These are phyloP conservation scores for Lepidostoma basale DNA, from an alignment of 1,140 invertebrate species.

Conservation along the genomic window DNA sequence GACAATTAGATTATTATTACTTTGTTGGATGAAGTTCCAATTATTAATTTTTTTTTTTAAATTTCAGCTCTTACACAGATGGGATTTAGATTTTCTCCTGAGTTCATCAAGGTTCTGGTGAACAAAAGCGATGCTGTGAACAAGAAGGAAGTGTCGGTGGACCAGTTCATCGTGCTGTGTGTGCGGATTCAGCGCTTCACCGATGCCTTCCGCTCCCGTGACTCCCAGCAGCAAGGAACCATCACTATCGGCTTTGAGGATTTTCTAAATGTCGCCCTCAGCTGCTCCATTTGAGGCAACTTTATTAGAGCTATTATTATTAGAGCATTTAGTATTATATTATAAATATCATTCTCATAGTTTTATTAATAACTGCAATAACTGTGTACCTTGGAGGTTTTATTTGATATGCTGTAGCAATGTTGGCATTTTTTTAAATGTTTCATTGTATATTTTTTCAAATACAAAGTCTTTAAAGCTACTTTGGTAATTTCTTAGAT, in stretches of 20 bases:
- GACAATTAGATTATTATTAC: too few relatives aligned
- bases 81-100: slow-evolving; percentile 84
- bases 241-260: slow-evolving; percentile 87
- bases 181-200: slow-evolving; percentile 86
- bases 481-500: too few relatives aligned
- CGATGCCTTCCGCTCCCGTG: slow-evolving; percentile 79
- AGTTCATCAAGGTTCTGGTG: slow-evolving; percentile 77
- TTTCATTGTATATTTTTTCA: too few relatives aligned
- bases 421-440: too few relatives aligned
- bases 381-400: too few relatives aligned
- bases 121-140: slow-evolving; percentile 69
- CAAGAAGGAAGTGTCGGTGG: slow-evolving; percentile 74
- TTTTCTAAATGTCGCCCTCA: slow-evolving; percentile 77
- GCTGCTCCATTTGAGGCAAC: slow-evolving; percentile 65
- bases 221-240: slow-evolving; percentile 74
- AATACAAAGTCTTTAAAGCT: too few relatives aligned
- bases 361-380: too few relatives aligned
- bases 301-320: not conserved
- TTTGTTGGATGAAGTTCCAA: too few relatives aligned
- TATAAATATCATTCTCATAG: not conserved
- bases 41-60: too few relatives aligned
- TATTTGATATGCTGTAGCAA: too few relatives aligned
- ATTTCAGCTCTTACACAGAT: slow-evolving; percentile 79
- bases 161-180: slow-evolving; percentile 87
- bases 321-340: not conserved